Evolutionary conservation across 2,888 invertebrate species (phyloP), one percentile per base, ranked within the genome.

Genomic region (Emmelina monodactyla): DNA sequence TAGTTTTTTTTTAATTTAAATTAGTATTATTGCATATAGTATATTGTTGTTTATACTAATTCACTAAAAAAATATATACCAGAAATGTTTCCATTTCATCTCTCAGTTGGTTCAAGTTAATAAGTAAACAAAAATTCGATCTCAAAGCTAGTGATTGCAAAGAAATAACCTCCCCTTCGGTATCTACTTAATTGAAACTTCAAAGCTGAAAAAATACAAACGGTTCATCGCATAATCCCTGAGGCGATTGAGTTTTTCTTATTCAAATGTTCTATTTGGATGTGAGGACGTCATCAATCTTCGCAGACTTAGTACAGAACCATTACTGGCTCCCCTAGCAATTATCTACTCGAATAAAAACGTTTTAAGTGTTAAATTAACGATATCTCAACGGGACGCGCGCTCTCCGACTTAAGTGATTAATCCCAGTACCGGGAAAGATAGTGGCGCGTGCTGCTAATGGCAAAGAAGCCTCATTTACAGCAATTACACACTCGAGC

Each of bases 361-460:
- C 73, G 67, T 69, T 73, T 72, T 72, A 73, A 73, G 72, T 73
- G 75, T 75, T 75, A 73, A 76, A 72, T 75, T 72, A 75, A 73
- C 73, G 73, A 71, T 75, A 73, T 73, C 71, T 73, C 67, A 60
- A 60, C 55, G 56, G 57, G 59, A 62, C 56, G 58, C 61, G 62
- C 60, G 62, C 67, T 65, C 65, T 66, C 67, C 69, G 56, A 55
- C 62, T 62, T 62, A 64, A 68, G 72, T 70, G 69, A 73, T 72
- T 71, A 71, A 73, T 72, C 58, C 61, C 52, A 58, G 54, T 51
- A 49, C 52, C 51, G 55, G 51, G 44, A 50, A 53, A 53, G 55
- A 63, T 66, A 64, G 63, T 59, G 56, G 52, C 49, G 47, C 47
- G 50, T 49, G 45, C 47, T 47, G 38, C 42, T 43, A 41, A 29